These are phyloP conservation scores for Pimephales promelas DNA, from an alignment of 2,113 vertebrate species.

Conservation along the genomic window DNA sequence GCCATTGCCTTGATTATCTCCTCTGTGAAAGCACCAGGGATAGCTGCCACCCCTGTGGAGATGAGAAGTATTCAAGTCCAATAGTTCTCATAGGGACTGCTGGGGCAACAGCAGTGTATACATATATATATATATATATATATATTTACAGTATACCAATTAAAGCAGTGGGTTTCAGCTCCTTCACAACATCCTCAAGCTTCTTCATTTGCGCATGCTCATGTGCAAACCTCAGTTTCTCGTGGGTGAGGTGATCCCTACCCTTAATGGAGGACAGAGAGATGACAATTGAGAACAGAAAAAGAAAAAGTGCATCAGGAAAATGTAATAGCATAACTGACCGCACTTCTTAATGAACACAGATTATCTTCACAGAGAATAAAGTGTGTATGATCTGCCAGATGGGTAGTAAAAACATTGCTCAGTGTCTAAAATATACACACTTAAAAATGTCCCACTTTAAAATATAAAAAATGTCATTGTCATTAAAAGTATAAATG, in stretches of 20 bases:
- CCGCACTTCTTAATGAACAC: background rate
- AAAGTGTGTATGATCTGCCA: background rate
- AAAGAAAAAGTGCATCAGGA: background rate
- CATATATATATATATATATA: background rate
- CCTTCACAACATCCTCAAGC: conserved; percentile 84
- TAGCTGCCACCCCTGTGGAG: conserved; percentile 87
- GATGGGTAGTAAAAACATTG: background rate
- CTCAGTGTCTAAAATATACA: background rate
- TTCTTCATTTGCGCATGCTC: conserved; percentile 86
- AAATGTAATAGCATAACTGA: background rate
- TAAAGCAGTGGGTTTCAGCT: conserved; percentile 89
- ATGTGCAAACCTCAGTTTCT: conserved; percentile 90
- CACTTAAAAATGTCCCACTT: background rate
- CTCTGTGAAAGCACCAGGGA: conserved; percentile 89
- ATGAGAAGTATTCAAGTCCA: background rate
- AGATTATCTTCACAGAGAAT: background rate
- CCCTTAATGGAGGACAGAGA: conserved; percentile 72
- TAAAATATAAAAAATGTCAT: background rate
- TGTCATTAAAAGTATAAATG: background rate
- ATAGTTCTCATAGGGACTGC: background rate
- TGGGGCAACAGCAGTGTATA: background rate
- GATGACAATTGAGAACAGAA: background rate
- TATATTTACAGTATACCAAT: conserved; percentile 81
- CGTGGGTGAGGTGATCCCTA: conserved; percentile 84
- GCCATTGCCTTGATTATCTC: conserved; percentile 92